phyloP scores from a whole-genome alignment of 2,888 invertebrate genomes.

The Automeris io region DNA sequence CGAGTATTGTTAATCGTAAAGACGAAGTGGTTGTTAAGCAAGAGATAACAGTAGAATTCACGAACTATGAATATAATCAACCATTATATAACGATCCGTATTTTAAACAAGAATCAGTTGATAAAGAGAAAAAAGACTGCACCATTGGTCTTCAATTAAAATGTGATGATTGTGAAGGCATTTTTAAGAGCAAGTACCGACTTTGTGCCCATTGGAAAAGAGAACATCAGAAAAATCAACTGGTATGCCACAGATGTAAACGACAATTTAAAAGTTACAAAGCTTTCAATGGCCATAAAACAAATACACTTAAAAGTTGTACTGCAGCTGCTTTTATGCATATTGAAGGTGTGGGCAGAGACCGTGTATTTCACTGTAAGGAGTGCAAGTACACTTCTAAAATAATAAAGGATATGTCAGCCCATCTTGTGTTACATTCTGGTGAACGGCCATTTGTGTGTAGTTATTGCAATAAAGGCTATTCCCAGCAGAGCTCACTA shows the following conservation, averaged over 20 bases:
- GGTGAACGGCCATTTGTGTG: slow-evolving; percentile 49
- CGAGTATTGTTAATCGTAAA: not conserved
- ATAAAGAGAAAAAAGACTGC: slow-evolving; percentile 17
- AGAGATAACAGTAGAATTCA: too few relatives aligned
- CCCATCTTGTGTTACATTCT: slow-evolving; percentile 42
- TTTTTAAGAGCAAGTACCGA: slow-evolving; percentile 42
- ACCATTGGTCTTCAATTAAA: slow-evolving; percentile 32
- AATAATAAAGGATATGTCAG: slow-evolving; percentile 39
- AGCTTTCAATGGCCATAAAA: slow-evolving; percentile 20
- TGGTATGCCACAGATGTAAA: slow-evolving; percentile 31
- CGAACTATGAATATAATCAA: too few relatives aligned
- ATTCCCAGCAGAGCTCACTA: slow-evolving; percentile 44
- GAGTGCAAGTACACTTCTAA: slow-evolving; percentile 41
- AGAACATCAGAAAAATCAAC: slow-evolving; percentile 23
- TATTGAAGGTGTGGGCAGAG: slow-evolving; percentile 17
- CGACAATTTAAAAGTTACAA: slow-evolving; percentile 22
- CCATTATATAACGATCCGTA: too few relatives aligned
- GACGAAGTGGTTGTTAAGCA: not conserved
- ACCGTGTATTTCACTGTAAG: slow-evolving; percentile 21
- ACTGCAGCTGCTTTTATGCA: slow-evolving; percentile 10
- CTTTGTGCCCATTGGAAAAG: slow-evolving; percentile 43
- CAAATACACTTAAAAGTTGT: slow-evolving; percentile 13
- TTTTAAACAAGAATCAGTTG: not conserved
- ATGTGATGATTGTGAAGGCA: slow-evolving; percentile 39
- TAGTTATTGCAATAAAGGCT: slow-evolving; percentile 37